A percentile compares a stretch with the other conserved stretches of the same genome.
Evolutionary conservation across 2,797 vertebrate genomes (phyloP).

Genomic region (Scolopax rusticola): DNA sequence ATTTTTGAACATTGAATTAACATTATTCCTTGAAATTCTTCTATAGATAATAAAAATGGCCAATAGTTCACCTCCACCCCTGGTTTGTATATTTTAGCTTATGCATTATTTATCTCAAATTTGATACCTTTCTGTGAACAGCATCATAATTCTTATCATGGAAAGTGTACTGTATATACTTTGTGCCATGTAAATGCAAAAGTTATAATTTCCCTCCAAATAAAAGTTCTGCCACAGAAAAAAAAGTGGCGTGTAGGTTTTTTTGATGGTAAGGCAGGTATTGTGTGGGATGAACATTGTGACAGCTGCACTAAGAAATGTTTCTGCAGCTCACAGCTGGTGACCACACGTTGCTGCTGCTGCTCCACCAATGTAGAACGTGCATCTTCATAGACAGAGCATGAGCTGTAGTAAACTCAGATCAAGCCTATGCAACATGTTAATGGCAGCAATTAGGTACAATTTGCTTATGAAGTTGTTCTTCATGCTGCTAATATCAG

Average conservation of each 20-base stretch:
- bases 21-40: conserved; percentile 81
- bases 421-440: neutral
- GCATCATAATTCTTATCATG: conserved; percentile 79
- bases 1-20: conserved; percentile 84
- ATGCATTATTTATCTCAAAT: conserved; percentile 70
- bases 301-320: neutral
- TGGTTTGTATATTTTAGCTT: conserved; percentile 82
- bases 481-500: neutral
- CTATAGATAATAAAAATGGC: conserved; percentile 70
- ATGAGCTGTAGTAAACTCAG: neutral
- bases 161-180: conserved; percentile 93
- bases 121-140: conserved; percentile 80
- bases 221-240: conserved; percentile 82
- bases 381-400: neutral
- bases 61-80: conserved; percentile 61
- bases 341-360: neutral
- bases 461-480: neutral
- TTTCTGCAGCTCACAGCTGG: neutral
- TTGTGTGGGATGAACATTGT: neutral
- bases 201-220: conserved; percentile 89
- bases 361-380: neutral
- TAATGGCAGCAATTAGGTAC: neutral
- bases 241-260: neutral
- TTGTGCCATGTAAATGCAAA: conserved; percentile 92
- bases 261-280: neutral